Evolutionary conservation across 2,888 invertebrate species (phyloP).

Genomic region (Lymantria monacha): DNA sequence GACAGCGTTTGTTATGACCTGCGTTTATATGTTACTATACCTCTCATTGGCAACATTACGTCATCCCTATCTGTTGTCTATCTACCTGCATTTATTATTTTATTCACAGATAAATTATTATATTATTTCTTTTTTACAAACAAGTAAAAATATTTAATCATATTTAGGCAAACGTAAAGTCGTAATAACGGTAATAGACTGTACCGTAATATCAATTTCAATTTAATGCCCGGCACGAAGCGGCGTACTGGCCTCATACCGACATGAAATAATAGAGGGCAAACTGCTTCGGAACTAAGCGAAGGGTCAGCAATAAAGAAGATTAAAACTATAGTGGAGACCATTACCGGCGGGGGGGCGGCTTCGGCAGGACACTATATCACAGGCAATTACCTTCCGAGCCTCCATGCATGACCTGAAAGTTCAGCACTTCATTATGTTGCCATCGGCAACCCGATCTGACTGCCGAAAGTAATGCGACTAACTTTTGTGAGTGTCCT

Average conservation of each 20-base stretch:
- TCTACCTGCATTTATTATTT: too few species aligned
- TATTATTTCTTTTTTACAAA: too few species aligned
- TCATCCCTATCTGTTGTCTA: too few species aligned
- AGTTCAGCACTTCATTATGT: slow-evolving; percentile 74
- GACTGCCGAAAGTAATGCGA: slow-evolving; percentile 41
- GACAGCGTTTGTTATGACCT: too few species aligned
- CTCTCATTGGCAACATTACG: too few species aligned
- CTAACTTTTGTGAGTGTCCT: neutral
- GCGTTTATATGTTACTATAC: too few species aligned
- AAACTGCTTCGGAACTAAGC: slow-evolving; percentile 47
- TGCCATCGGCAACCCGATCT: slow-evolving; percentile 61
- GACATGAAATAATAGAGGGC: slow-evolving; percentile 47
- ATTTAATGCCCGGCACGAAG: slow-evolving; percentile 13
- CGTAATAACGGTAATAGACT: slow-evolving; percentile 12
- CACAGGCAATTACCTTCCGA: slow-evolving; percentile 58
- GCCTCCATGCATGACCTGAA: slow-evolving; percentile 68
- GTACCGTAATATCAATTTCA: slow-evolving; percentile 26
- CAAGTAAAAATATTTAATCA: neutral
- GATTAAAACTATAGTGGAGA: slow-evolving; percentile 71
- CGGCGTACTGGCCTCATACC: slow-evolving; percentile 25
- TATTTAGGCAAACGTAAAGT: slow-evolving; percentile 1
- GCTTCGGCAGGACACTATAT: slow-evolving; percentile 60
- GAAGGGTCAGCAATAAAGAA: slow-evolving; percentile 72
- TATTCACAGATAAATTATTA: too few species aligned
- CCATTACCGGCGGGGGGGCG: slow-evolving; percentile 55